Conservation (phyloP, 1,140 invertebrate species). For the Tyrophagus putrescentiae region DNA sequence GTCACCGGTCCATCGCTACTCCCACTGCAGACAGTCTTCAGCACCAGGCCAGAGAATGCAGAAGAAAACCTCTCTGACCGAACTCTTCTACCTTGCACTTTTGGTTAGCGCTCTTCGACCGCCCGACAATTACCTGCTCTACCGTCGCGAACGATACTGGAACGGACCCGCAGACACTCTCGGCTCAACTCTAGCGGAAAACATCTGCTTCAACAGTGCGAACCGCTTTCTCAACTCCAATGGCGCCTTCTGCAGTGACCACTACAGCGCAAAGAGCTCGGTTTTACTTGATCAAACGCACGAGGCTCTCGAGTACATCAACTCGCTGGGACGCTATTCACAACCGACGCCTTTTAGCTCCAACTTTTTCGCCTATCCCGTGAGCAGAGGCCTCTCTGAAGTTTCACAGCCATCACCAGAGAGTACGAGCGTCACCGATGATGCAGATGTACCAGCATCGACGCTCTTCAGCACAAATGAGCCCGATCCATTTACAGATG, state of each 20-base stretch:
- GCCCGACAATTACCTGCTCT: slow-evolving; percentile 4
- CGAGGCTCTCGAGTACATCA: background rate
- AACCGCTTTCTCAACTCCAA: background rate
- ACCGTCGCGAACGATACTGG: background rate
- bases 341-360: background rate
- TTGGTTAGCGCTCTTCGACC: slow-evolving; percentile 4
- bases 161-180: background rate
- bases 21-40: too few species aligned
- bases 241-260: background rate
- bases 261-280: background rate
- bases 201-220: background rate
- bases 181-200: background rate
- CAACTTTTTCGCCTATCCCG: slow-evolving; percentile 16
- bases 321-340: slow-evolving; percentile 15
- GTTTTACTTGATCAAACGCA: slow-evolving; percentile 2
- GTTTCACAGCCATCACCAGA: too few species aligned
- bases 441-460: background rate
- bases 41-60: too few species aligned
- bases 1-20: background rate
- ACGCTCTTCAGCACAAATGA: background rate
- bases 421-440: too few species aligned
- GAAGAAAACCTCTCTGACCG: slow-evolving; percentile 11
- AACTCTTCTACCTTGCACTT: slow-evolving; percentile 10
- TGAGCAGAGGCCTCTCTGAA: background rate
- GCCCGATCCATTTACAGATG: too few species aligned